Conservation (phyloP, 1,140 invertebrate species). For the Pogonognathellus flavescens region DNA sequence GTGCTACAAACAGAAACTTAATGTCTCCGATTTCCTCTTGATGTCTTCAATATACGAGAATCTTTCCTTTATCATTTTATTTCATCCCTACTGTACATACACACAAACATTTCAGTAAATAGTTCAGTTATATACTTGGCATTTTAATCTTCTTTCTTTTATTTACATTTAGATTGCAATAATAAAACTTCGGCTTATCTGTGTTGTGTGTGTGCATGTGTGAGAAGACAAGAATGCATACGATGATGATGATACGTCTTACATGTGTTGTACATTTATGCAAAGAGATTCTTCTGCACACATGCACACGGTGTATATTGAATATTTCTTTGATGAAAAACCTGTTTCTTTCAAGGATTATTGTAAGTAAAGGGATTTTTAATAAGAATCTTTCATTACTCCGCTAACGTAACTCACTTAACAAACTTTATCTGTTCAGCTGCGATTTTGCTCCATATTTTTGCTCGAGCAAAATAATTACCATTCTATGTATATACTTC, state of each 20-base stretch:
- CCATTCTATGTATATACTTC: neutral
- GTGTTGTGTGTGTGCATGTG: too few species aligned
- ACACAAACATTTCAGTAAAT: too few species aligned
- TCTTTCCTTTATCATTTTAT: too few species aligned
- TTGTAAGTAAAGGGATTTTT: neutral
- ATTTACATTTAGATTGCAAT: constrained; percentile 31
- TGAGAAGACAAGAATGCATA: neutral
- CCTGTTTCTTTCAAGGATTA: constrained; percentile 7
- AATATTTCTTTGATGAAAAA: constrained; percentile 11
- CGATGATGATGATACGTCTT: too few species aligned
- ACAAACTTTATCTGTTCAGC: constrained; percentile 12
- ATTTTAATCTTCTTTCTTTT: too few species aligned
- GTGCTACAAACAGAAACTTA: too few species aligned
- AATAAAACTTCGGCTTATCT: too few species aligned
- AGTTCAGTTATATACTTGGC: too few species aligned
- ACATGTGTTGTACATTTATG: neutral
- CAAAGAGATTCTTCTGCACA: too few species aligned
- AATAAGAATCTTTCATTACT: constrained; percentile 26
- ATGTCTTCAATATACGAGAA: too few species aligned
- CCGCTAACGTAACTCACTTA: neutral
- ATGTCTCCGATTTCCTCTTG: too few species aligned
- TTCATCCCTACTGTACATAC: too few species aligned
- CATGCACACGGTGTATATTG: neutral
- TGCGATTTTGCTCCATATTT: constrained; percentile 23
- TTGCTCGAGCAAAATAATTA: neutral